phyloP scores from a whole-genome alignment of 2,888 invertebrate species.

The Frankliniella fusca region DNA sequence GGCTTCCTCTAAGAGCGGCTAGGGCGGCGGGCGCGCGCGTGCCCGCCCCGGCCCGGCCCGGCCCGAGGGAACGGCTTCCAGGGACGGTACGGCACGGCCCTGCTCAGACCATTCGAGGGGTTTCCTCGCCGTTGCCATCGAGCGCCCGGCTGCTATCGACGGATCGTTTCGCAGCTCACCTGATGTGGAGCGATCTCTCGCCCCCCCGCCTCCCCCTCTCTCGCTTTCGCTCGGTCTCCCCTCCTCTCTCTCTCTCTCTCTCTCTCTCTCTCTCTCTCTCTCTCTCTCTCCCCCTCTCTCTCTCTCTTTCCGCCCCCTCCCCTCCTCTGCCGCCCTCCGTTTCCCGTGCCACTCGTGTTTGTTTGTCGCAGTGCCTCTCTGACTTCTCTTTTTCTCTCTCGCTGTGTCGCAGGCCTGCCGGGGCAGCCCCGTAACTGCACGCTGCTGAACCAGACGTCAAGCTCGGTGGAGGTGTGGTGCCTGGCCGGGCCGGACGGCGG shows the following conservation, averaged over 20 bases:
- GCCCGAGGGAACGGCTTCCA: too few relatives aligned
- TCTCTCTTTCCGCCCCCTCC: conserved; percentile 1
- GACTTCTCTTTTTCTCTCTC: conserved; percentile 15
- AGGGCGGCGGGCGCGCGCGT: too few relatives aligned
- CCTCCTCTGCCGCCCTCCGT: not conserved
- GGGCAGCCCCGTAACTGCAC: conserved; percentile 81
- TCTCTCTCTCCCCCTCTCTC: conserved; percentile 30
- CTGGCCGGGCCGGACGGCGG: conserved; percentile 84
- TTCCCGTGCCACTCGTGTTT: too few relatives aligned
- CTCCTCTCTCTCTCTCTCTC: conserved; percentile 31
- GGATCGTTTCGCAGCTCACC: conserved; percentile 36
- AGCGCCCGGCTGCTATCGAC: too few relatives aligned
- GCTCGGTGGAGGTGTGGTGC: conserved; percentile 76
- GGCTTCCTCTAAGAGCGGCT: too few relatives aligned
- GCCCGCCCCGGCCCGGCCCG: too few relatives aligned
- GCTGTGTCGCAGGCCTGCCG: conserved; percentile 64
- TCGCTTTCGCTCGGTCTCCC: too few relatives aligned
- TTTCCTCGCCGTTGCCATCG: too few relatives aligned
- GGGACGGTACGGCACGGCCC: too few relatives aligned
- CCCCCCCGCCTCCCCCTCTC: conserved; percentile 34
- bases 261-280: conserved; percentile 31
- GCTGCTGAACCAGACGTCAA: conserved; percentile 77
- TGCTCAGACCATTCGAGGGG: too few relatives aligned
- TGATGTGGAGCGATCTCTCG: not conserved
- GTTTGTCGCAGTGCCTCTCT: not conserved